Evolutionary conservation across 53 echinoderm and acorn worm species (phyloP), one percentile per base, ranked within the genome.

Genomic region (Arbacia lixula): DNA sequence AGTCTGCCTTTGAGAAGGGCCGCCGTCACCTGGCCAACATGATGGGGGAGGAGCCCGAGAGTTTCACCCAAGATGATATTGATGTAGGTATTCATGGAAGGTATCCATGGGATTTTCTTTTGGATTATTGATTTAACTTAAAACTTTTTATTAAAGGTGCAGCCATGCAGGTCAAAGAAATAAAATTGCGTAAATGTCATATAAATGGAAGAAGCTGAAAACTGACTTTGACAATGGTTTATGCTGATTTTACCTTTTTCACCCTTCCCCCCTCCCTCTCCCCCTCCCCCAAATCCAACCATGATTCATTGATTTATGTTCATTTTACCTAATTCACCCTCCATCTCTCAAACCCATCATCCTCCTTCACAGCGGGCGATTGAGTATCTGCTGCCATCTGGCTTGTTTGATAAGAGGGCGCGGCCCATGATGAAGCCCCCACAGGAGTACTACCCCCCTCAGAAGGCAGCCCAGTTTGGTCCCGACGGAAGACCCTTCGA

Each of bases 1-100:
- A 89, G 42, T 83, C 68, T 35, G 83, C 84, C 0, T 96, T 87
- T 21, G 92, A 93, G 64, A 57, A 88, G 72, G 93, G 97, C 35
- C 82, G 88, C 32, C 93, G 97, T 26, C 97, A 96, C 68, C 94
- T 96, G 16, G 97, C 97, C 50, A 96, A 96, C 80, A 96, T 96
- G 97, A 96, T 96, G 97, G 97, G 97, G 25, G 97, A 96, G 60
- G 94, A 96, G 29, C 91, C 97, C 12, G 92, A 92, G 31, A 92
- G 58, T 8, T 96, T 96, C 63, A 71, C 92, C 12, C 97, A 96
- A 43, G 90, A 82, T 6, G 97, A 96, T 84, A 63, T 96, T 41
- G 86, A 94, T 79, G 97, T 96, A 77, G 71, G 95, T 84, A 43
- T 9, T 9, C 16, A n/a, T 26, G 37, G 16, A 20, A 41, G 39